Conservation (phyloP, 2,888 invertebrate genomes). For the Callyntrura sp. region DNA sequence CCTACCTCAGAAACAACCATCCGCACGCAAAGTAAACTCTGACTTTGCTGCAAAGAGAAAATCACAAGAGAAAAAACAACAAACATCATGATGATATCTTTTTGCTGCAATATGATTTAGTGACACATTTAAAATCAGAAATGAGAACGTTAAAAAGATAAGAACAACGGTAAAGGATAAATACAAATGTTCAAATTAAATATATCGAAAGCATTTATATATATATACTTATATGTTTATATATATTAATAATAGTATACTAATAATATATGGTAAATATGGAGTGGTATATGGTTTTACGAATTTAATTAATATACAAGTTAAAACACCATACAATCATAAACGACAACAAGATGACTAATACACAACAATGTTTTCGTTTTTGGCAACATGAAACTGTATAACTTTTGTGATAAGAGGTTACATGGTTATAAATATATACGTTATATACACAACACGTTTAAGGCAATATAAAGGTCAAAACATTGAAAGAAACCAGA, state of each 20-base stretch:
- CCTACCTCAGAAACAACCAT: slow-evolving; percentile 94
- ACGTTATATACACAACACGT: slow-evolving; percentile 4
- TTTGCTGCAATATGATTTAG: not conserved
- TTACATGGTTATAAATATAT: slow-evolving; percentile 13
- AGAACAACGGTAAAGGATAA: too few relatives aligned
- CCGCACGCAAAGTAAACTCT: slow-evolving; percentile 94
- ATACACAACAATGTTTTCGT: slow-evolving; percentile 12
- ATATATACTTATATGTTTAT: too few relatives aligned
- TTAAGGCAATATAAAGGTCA: slow-evolving; percentile 25
- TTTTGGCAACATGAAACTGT: slow-evolving; percentile 5
- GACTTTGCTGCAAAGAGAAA: slow-evolving; percentile 89
- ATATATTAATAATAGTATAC: not conserved
- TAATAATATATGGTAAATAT: not conserved
- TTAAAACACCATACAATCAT: not conserved
- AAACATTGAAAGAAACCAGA: slow-evolving; percentile 34
- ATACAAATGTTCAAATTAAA: not conserved
- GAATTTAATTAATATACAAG: too few relatives aligned
- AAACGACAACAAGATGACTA: slow-evolving; percentile 3
- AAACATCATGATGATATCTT: slow-evolving; percentile 70
- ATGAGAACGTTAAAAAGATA: slow-evolving; percentile 31
- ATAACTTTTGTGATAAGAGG: not conserved
- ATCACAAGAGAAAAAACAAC: slow-evolving; percentile 85
- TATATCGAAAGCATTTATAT: not conserved
- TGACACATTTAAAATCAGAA: slow-evolving; percentile 38
- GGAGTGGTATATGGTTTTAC: too few relatives aligned